Evolutionary conservation across 2,797 vertebrate genomes (phyloP).

Genomic region (Aeoliscus strigatus): DNA sequence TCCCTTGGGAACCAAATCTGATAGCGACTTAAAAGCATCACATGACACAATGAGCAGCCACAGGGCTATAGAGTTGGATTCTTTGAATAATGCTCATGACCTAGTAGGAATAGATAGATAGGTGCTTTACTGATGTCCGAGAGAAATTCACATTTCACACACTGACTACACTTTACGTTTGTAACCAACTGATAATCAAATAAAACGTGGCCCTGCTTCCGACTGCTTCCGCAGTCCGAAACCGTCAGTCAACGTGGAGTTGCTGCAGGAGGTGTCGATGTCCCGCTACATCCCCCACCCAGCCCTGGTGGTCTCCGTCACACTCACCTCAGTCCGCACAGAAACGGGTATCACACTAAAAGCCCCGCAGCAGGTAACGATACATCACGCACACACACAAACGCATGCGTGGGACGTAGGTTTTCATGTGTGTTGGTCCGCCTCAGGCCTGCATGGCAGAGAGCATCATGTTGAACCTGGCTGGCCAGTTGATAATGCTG

Average conservation of each 20-base stretch:
- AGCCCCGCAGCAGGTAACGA: conserved; percentile 92
- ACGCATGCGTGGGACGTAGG: neutral
- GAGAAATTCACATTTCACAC: too few species aligned
- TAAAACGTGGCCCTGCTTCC: neutral
- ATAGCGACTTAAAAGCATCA: conserved; percentile 16
- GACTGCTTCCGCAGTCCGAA: conserved; percentile 77
- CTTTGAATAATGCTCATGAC: neutral
- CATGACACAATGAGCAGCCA: conserved; percentile 9
- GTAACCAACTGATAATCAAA: too few species aligned
- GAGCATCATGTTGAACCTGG: conserved; percentile 98
- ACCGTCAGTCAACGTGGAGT: conserved; percentile 82
- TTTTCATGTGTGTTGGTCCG: conserved; percentile 1
- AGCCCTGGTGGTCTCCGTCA: conserved; percentile 93
- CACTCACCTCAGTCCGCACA: conserved; percentile 93
- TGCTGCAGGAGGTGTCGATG: conserved; percentile 98
- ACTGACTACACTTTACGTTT: too few species aligned
- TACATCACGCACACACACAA: neutral
- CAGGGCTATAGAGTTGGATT: neutral
- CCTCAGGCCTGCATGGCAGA: conserved; percentile 90
- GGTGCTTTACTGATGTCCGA: too few species aligned
- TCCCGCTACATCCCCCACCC: conserved; percentile 98
- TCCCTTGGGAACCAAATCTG: conserved; percentile 23
- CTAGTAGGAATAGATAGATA: too few species aligned
- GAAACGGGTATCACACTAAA: conserved; percentile 96
- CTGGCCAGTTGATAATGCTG: conserved; percentile 97